Evolutionary conservation across 2,113 vertebrate species (phyloP).

Genomic region (Tympanuchus pallidicinctus): DNA sequence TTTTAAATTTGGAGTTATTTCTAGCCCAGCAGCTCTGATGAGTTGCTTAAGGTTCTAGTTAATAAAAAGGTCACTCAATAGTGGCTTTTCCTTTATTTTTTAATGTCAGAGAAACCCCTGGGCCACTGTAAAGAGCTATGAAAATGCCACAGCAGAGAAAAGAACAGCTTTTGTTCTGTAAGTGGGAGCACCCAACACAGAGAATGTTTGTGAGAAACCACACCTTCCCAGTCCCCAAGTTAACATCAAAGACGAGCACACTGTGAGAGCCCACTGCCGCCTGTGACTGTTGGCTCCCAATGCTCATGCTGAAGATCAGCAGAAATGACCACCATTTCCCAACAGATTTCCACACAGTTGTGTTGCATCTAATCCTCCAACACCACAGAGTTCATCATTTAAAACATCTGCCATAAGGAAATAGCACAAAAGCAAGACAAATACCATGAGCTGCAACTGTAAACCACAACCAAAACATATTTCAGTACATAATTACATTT

Average conservation of each 20-base stretch:
- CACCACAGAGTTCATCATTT: neutral
- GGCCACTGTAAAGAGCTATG: neutral
- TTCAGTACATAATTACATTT: neutral
- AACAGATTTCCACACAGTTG: neutral
- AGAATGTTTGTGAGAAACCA: neutral
- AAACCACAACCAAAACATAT: neutral
- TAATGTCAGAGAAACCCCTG: slow-evolving; percentile 53
- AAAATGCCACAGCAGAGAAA: neutral
- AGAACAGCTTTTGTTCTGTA: neutral
- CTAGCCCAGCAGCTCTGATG: neutral
- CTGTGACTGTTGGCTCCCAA: neutral
- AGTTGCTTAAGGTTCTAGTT: slow-evolving; percentile 20
- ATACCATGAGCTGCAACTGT: neutral
- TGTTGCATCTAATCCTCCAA: accelerated
- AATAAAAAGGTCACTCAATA: slow-evolving; percentile 57
- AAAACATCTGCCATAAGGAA: neutral
- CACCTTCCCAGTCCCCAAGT: neutral
- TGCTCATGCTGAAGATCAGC: accelerated
- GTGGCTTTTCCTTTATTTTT: neutral
- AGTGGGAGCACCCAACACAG: neutral
- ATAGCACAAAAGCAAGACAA: neutral
- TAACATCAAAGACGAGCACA: neutral
- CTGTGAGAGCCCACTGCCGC: neutral
- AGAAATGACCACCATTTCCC: neutral
- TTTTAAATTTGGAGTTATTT: neutral